Evolutionary conservation across 2,113 vertebrate species (phyloP).

Genomic region (Aviceda subcristata): DNA sequence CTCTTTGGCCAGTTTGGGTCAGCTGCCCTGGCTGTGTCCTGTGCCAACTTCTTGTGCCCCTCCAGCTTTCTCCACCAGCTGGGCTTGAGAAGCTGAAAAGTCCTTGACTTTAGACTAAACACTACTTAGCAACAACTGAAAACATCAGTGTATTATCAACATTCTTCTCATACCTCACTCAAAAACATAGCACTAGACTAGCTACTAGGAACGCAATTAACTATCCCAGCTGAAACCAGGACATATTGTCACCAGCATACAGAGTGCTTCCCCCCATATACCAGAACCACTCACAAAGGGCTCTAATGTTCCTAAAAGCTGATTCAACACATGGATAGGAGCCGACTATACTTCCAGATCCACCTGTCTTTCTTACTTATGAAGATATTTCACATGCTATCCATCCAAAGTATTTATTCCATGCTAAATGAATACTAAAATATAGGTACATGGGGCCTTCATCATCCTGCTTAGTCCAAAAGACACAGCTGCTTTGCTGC

Average conservation of each 20-base stretch:
- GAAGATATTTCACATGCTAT: neutral
- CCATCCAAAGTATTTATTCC: neutral
- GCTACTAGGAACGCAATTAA: too few species aligned
- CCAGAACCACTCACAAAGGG: neutral
- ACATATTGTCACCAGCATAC: neutral
- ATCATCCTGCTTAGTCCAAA: neutral
- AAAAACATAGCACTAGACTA: too few species aligned
- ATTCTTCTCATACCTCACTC: too few species aligned
- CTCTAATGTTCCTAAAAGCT: neutral
- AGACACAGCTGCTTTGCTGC: neutral
- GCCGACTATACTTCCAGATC: neutral
- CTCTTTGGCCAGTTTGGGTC: too few species aligned
- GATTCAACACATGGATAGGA: neutral
- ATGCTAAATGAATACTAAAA: neutral
- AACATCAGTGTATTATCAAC: too few species aligned
- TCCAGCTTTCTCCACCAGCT: too few species aligned
- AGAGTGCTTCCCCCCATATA: neutral
- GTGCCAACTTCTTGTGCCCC: too few species aligned
- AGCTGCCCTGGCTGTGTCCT: too few species aligned
- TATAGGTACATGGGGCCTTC: neutral
- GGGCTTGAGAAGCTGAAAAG: too few species aligned
- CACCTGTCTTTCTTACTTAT: neutral
- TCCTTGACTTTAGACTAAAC: too few species aligned
- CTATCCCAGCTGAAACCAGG: too few species aligned
- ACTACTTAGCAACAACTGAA: too few species aligned